These are phyloP conservation scores for Gallinago jamesoni DNA, from an alignment of 2,113 vertebrate genomes.

Conservation along the genomic window DNA sequence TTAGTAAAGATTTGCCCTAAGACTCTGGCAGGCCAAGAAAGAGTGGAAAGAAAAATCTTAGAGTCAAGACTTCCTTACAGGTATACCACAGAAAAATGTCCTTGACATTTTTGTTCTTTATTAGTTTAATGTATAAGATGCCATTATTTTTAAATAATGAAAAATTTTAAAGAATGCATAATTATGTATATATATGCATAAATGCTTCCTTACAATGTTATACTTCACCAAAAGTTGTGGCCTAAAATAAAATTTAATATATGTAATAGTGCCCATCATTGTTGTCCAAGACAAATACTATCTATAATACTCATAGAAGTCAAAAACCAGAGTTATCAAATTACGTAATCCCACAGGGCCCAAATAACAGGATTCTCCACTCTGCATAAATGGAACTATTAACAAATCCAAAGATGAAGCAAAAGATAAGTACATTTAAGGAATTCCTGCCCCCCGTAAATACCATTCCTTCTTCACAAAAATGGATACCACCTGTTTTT, in stretches of 20 bases:
- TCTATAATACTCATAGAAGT: neutral
- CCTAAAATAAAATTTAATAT: neutral
- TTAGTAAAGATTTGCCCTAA: neutral
- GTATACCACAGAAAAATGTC: neutral
- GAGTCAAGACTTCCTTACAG: neutral
- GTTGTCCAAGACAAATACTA: neutral
- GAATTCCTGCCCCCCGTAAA: neutral
- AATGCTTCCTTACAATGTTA: neutral
- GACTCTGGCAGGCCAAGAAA: neutral
- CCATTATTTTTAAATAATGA: neutral
- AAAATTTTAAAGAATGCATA: neutral
- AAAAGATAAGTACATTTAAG: neutral
- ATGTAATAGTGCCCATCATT: neutral
- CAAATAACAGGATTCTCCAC: neutral
- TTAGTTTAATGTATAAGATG: neutral
- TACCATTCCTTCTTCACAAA: neutral
- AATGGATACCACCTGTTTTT: neutral
- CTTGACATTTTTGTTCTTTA: neutral
- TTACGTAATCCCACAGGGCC: neutral
- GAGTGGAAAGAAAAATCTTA: neutral
- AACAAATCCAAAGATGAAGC: neutral
- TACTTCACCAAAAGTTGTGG: neutral
- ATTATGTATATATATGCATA: neutral
- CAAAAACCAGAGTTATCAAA: neutral
- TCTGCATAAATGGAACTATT: neutral